Conservation (phyloP, 2,113 vertebrate species). For the Cisticola juncidis region DNA sequence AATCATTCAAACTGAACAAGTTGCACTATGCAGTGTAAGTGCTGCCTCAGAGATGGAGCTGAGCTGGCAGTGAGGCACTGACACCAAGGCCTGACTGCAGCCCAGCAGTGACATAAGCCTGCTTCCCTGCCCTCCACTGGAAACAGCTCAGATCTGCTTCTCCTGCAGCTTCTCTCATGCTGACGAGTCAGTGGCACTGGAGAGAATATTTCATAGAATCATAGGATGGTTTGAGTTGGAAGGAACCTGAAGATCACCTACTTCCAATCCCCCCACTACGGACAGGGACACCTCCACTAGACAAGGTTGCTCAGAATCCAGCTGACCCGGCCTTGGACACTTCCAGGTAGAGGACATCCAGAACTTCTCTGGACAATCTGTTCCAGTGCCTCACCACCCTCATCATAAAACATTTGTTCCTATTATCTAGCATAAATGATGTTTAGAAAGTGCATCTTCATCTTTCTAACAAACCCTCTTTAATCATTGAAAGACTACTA, state of each 20-base stretch:
- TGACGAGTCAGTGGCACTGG: background rate
- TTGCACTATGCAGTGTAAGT: background rate
- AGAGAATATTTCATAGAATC: background rate
- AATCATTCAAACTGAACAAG: background rate
- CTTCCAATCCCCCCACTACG: background rate
- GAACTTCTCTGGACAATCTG: background rate
- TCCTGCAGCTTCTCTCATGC: background rate
- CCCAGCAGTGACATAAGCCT: background rate
- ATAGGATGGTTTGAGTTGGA: background rate
- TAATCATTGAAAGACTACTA: background rate
- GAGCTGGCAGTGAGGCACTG: background rate
- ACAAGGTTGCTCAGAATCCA: background rate
- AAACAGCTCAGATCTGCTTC: background rate
- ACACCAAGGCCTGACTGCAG: background rate
- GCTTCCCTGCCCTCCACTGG: background rate
- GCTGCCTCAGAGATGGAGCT: background rate
- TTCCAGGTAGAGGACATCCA: background rate
- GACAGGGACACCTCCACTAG: background rate
- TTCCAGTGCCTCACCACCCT: background rate
- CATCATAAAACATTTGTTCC: background rate
- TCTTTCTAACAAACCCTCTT: background rate
- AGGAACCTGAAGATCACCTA: background rate
- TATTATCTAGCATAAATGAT: background rate
- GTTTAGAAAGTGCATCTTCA: background rate
- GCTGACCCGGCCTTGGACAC: background rate